Evolutionary conservation across 2,113 vertebrate species (phyloP).

Genomic region (Prionailurus viverrinus): DNA sequence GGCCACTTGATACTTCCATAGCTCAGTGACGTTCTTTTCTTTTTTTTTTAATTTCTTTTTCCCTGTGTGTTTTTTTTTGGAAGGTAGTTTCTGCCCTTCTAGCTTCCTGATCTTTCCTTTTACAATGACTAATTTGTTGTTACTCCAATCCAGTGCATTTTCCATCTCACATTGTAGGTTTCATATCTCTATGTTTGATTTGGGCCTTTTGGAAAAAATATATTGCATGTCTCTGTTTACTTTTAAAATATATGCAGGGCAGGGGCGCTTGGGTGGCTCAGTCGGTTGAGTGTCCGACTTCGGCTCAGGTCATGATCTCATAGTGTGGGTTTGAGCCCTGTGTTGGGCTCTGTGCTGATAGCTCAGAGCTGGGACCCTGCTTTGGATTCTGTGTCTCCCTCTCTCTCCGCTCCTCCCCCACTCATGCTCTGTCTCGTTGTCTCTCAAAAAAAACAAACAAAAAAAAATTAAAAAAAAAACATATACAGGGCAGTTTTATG

Average conservation of each 20-base stretch:
- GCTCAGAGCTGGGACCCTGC: no score
- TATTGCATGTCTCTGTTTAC: background rate
- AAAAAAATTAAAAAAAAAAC: background rate
- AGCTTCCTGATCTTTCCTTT: background rate
- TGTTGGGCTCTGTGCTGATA: no score
- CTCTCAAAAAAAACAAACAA: no score
- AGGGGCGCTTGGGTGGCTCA: background rate
- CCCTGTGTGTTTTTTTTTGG: background rate
- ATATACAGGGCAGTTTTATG: background rate
- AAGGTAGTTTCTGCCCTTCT: background rate
- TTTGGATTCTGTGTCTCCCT: no score
- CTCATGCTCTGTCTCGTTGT: no score
- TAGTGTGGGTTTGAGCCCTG: no score
- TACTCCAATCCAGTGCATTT: background rate
- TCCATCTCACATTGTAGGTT: background rate
- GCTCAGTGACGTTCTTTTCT: background rate
- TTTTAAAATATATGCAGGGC: background rate
- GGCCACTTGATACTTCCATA: background rate
- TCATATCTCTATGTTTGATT: constrained; percentile 36
- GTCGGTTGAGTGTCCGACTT: no score
- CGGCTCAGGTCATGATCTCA: no score
- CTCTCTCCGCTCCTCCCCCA: no score
- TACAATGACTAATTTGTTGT: background rate
- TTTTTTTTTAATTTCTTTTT: background rate
- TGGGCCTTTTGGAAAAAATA: background rate